Evolutionary conservation across 1,140 invertebrate species (phyloP), one percentile per base, ranked within the genome.

Genomic region (Sitobion miscanthi): DNA sequence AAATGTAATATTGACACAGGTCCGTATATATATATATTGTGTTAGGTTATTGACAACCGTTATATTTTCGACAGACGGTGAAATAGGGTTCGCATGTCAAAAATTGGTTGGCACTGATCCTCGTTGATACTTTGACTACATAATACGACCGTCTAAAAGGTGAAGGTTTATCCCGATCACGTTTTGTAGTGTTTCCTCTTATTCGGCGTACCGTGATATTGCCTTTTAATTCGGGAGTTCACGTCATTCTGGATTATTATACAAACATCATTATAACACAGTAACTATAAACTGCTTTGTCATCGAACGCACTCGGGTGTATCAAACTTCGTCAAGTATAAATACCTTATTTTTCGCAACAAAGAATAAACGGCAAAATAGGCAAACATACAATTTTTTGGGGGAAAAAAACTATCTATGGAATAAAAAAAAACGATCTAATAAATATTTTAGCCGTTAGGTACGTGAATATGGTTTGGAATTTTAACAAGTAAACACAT

Each of bases 61-160:
- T 89, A 89, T 89, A 89, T 57, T 89, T 38, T 57, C 23, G 88
- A 57, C 88, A 38, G n/a, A 89, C 88, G 42, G 14, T 57, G 38
- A 57, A 57, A 89, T 89, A 57, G 49, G 88, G 49, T 89, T 57
- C 2, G 35, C 52, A 42, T 42, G 88, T 89, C 88, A 89, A 89
- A 89, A 21, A 42, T 89, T 57, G 52, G 49, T 35, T 11, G 49
- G 88, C 52, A 42, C 49, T 89, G 52, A 89, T 35, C 88, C 52
- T 89, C 35, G 49, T 89, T 57, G 88, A 89, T 89, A 89, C 52
- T 89, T 57, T 89, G 88, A 89, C 88, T 89, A 89, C 88, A 89
- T 57, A 89, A 89, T 57, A 54, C 88, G 45, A 57, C 52, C 35
- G 21, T 57, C 49, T 42, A 42, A 89, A 89, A 89, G 49, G 35